Evolutionary conservation across 2,797 vertebrate species (phyloP).

Genomic region (Chelonia mydas): DNA sequence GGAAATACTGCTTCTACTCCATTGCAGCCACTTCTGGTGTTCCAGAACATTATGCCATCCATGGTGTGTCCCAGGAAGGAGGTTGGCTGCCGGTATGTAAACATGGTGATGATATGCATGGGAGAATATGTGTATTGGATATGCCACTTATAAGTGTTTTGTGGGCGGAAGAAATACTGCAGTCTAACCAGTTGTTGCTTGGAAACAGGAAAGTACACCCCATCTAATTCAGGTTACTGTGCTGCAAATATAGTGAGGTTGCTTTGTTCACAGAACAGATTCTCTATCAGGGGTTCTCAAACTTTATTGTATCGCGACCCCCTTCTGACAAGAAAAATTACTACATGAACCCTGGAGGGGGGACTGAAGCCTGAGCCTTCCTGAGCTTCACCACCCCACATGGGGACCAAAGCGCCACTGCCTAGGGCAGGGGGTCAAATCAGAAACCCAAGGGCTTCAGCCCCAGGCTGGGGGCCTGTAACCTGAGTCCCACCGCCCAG

Average conservation of each 20-base stretch:
- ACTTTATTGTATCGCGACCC: no score
- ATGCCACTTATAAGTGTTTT: background rate
- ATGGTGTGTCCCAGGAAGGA: background rate
- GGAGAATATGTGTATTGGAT: background rate
- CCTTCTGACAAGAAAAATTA: no score
- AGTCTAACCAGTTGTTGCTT: background rate
- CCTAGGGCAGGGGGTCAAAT: no score
- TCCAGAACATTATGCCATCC: background rate
- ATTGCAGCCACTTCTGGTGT: background rate
- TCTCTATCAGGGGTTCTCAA: no score
- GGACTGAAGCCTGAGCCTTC: no score
- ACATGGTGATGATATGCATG: background rate
- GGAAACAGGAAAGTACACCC: background rate
- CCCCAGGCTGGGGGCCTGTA: no score
- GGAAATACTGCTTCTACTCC: background rate
- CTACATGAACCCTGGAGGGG: no score
- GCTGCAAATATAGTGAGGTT: background rate
- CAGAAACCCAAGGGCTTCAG: no score
- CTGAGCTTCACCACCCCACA: no score
- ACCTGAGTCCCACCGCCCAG: no score
- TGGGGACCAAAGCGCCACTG: no score
- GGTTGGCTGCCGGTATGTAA: background rate
- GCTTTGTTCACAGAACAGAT: background rate
- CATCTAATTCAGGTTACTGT: background rate
- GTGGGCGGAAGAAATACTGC: background rate